Base-by-base conservation (phyloP, 2,797 vertebrate species). In the Rhynchotus rufescens region DNA sequence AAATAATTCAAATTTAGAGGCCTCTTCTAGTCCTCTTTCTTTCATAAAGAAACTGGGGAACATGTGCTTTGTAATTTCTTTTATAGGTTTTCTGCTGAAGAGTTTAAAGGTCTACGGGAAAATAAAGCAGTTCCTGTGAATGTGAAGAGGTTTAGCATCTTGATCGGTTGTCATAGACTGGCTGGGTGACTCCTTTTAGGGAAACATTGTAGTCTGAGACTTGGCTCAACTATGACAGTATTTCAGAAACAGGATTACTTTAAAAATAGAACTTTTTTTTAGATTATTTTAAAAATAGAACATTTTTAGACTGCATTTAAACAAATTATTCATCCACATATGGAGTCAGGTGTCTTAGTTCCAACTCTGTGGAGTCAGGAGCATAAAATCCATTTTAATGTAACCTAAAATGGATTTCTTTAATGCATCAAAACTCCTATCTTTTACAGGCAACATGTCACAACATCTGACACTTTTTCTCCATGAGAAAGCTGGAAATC, bases 241-340 rank as follows among this genome's bases (percentile, higher is more conserved):
- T 75, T 86, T 91, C 67, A 78, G 80, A 89, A 93, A 81, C 15
- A 30, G 61, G 59, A 19, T 86, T 80, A 30, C 51, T 84, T 78
- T 56, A 4, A 78, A 89, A 75, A 54, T 12, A 74, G 23, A 59
- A 23, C 26, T 38, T 22, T 44, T 40, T 59, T 86, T 84, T 54
- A 71, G 44, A 79, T 40, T 79, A 23, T 1, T 0, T 71, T 61
- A 44, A 45, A 68, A 79, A 54, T 12, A 74, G 21, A 59, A 26
- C 20, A 44, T 40, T 52, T 89, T 84, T 54, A 75, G 38, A 68
- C 51, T 82, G 25, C 1, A 1, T 72, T 61, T 44, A 45, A 68
- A 76, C 28, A 82, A 79, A 80, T 64, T 64, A 78, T 34, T 91
- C 71, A 51, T 32, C 54, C 4, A 0, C 76, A 66, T n/a, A 56